Base-by-base conservation (phyloP, 2,888 invertebrate species). In the Acanthococcus lagerstroemiae region DNA sequence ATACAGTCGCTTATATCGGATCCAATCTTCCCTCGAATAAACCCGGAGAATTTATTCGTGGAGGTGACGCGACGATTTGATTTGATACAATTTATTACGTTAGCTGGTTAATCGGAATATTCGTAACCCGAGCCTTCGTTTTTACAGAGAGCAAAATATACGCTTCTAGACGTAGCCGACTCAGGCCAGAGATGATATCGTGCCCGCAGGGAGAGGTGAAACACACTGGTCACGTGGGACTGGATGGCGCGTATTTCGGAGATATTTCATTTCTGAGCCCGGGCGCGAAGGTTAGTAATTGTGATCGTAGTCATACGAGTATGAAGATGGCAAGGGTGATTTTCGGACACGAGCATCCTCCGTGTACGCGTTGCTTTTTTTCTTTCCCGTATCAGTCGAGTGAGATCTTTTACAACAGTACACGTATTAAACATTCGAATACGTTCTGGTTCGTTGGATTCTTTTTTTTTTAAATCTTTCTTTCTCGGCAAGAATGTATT, bases 221-320 rank as follows among this genome's bases (percentile, higher is more conserved):
- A 73, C 99, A 99, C 76, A 97, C 95, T 0, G 86, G 86, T 0
- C 99, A 99, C 76, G 93, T 99, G 12, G 97, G 97, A 0, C 81
- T 95, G 50, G 97, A 99, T 76, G 97, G 97, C 0, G 93, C 94
- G 26, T 91, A 91, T 74, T 99, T 99, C 77, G 97, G 97, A 2
- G 95, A 99, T 76, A 85, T 99, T 50, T 83, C 85, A 58, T 84
- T 86, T 72, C 78, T 87, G 17, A 84, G 84, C 68, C 82, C 78
- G 25, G 72, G 71, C 27, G 68, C 71, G 9, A 72, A 72, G 67
- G 72, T 72, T 67, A 67, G 57, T 46, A 22, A 15, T 54, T 3
- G 2, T n/a, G n/a, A n/a, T n/a, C n/a, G n/a, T n/a, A n/a, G n/a
- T n/a, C n/a, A n/a, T n/a, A n/a, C n/a, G n/a, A n/a, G n/a, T n/a